Conservation (phyloP, 2,113 vertebrate species). For the Syngnathus floridae region DNA sequence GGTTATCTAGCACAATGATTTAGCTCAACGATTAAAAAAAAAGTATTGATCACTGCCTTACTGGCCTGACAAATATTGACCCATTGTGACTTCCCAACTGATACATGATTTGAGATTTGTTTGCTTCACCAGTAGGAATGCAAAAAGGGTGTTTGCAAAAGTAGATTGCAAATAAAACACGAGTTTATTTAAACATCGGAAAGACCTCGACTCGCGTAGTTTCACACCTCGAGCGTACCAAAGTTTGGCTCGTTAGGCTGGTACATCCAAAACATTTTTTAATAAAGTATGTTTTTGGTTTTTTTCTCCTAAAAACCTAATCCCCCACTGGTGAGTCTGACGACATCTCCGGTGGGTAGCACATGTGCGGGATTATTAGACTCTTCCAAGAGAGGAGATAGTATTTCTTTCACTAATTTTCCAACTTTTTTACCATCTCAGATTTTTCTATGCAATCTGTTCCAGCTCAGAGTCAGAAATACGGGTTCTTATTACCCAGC, state of each 20-base stretch:
- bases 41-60: conserved; percentile 24
- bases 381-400: conserved; percentile 35
- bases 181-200: conserved; percentile 19
- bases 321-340: background rate
- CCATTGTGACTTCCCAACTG: conserved; percentile 33
- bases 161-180: conserved; percentile 4
- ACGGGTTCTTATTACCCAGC: conserved; percentile 40
- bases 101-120: conserved; percentile 19
- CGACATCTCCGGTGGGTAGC: conserved; percentile 25
- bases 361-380: conserved; percentile 49
- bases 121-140: conserved; percentile 20
- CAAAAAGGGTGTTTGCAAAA: background rate
- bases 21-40: conserved; percentile 19
- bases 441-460: conserved; percentile 31
- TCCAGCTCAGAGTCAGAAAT: conserved; percentile 6
- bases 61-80: conserved; percentile 43
- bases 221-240: conserved; percentile 15
- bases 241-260: background rate
- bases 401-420: conserved; percentile 53
- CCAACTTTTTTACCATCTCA: conserved; percentile 24
- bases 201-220: conserved; percentile 23
- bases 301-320: background rate
- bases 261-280: too few relatives aligned
- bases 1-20: conserved; percentile 20
- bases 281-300: background rate